Evolutionary conservation across 1,140 invertebrate genomes (phyloP).

Genomic region (Drosophila kohkoa): DNA sequence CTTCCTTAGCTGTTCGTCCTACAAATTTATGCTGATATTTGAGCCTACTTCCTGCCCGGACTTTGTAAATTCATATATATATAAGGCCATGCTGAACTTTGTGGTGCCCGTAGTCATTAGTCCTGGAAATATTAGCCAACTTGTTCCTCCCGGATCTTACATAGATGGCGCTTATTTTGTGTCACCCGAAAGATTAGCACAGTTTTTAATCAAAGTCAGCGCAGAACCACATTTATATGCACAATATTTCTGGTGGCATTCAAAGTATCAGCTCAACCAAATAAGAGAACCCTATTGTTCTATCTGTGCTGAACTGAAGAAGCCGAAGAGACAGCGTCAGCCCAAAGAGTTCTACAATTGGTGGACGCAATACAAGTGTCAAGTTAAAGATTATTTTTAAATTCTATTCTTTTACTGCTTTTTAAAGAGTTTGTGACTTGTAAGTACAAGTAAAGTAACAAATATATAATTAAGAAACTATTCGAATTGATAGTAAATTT

Average conservation of each 20-base stretch:
- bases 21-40: constrained; percentile 62
- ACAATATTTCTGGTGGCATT: constrained; percentile 66
- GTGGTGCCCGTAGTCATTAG: constrained; percentile 62
- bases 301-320: constrained; percentile 36
- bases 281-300: constrained; percentile 46
- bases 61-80: constrained; percentile 55
- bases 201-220: constrained; percentile 12
- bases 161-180: constrained; percentile 34
- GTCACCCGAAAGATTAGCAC: constrained; percentile 13
- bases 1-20: constrained; percentile 46
- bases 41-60: constrained; percentile 54
- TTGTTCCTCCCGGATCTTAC: constrained; percentile 48
- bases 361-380: constrained; percentile 52
- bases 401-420: no score
- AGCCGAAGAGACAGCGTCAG: not conserved
- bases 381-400: not conserved
- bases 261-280: constrained; percentile 41
- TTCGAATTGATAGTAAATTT: no score
- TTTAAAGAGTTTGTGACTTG: no score
- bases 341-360: constrained; percentile 32
- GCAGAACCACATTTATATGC: constrained; percentile 10
- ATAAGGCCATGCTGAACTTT: constrained; percentile 40
- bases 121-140: constrained; percentile 30
- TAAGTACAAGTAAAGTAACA: no score
- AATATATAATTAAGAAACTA: no score